Evolutionary conservation across 1,140 invertebrate genomes (phyloP).

Genomic region (Saccostrea echinata): DNA sequence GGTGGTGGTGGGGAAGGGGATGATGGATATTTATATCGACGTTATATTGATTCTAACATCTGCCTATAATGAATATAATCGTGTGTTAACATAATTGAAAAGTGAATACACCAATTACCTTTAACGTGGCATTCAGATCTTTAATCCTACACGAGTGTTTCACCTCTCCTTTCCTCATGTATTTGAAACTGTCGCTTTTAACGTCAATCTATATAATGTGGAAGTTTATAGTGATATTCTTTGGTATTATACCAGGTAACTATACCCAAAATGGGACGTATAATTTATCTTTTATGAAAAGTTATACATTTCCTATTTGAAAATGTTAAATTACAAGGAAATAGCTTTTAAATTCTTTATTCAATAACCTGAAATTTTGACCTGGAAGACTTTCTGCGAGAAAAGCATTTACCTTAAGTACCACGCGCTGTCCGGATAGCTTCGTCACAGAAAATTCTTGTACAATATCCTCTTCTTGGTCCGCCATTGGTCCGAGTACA

Average conservation of each 20-base stretch:
- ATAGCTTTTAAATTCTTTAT: no score
- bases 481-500: neutral
- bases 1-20: no score
- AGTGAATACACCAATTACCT: no score
- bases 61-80: neutral
- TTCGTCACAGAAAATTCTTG: neutral
- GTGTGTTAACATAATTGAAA: no score
- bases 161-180: neutral
- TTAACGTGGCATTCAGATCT: neutral
- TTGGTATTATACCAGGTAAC: neutral
- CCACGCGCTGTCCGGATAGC: neutral
- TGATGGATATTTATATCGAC: no score
- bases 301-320: neutral
- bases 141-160: slow-evolving; percentile 1
- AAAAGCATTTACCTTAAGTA: neutral
- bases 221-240: neutral
- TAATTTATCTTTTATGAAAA: neutral
- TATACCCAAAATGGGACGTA: no score
- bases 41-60: no score
- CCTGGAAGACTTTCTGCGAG: no score
- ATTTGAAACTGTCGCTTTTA: neutral
- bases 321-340: neutral
- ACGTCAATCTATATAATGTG: neutral
- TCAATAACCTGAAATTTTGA: no score
- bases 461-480: neutral